These are phyloP conservation scores for Amphiduros pacificus DNA, from an alignment of 2,888 invertebrate genomes.

Conservation along the genomic window DNA sequence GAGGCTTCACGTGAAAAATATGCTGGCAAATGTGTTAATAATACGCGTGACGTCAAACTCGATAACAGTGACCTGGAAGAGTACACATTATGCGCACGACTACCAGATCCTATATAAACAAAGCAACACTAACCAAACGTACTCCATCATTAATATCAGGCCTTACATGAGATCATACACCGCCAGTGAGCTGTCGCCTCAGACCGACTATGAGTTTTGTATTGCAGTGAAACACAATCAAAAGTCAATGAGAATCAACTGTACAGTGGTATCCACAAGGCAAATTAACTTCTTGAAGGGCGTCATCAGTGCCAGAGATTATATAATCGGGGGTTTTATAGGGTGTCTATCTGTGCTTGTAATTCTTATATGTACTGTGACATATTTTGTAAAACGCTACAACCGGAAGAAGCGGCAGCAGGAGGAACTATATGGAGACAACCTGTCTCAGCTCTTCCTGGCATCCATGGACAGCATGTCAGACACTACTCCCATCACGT, in stretches of 20 bases:
- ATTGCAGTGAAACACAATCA: constrained; percentile 23
- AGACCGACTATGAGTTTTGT: constrained; percentile 31
- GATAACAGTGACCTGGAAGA: constrained; percentile 31
- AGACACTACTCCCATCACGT: constrained; percentile 29
- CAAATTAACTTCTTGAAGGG: constrained; percentile 4
- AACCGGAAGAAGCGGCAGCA: constrained; percentile 20
- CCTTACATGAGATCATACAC: constrained; percentile 34
- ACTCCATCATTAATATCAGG: constrained; percentile 18
- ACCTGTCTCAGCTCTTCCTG: constrained; percentile 30
- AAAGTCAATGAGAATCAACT: constrained; percentile 24
- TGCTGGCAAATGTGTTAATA: constrained; percentile 26
- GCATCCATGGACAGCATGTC: constrained; percentile 29
- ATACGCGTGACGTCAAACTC: constrained; percentile 26
- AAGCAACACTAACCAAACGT: constrained; percentile 6
- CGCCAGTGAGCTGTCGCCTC: constrained; percentile 25
- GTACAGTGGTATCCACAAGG: constrained; percentile 26
- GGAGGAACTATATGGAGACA: constrained; percentile 28
- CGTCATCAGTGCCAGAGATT: constrained; percentile 16
- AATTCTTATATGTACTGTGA: constrained; percentile 4
- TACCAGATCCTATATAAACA: constrained; percentile 28
- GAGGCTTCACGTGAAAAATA: constrained; percentile 23
- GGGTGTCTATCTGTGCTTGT: constrained; percentile 2
- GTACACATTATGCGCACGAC: constrained; percentile 21
- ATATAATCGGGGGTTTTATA: constrained; percentile 22
- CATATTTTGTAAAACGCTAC: constrained; percentile 16